Evolutionary conservation across 2,888 invertebrate genomes (phyloP).

Genomic region (Meteorus colon): DNA sequence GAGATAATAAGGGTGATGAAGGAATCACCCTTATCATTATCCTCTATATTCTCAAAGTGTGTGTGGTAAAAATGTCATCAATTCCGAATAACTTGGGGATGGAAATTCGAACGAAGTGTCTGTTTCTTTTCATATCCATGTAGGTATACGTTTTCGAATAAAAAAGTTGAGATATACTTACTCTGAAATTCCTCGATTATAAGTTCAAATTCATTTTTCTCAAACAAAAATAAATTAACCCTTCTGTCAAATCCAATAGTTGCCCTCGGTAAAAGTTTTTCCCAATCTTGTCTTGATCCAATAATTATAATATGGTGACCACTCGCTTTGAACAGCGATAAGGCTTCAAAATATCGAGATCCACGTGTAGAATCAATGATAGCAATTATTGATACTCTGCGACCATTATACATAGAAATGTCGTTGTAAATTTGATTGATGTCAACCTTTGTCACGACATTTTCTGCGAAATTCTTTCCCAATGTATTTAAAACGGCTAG

Average conservation of each 20-base stretch:
- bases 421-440: constrained; percentile 47
- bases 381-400: constrained; percentile 54
- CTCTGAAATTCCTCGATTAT: constrained; percentile 51
- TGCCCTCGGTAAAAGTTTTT: constrained; percentile 50
- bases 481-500: constrained; percentile 42
- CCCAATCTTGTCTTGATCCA: constrained; percentile 53
- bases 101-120: no score
- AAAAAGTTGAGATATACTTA: constrained; percentile 45
- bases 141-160: neutral
- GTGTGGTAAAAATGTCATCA: no score
- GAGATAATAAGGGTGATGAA: no score
- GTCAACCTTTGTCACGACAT: constrained; percentile 23
- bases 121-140: no score
- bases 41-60: no score
- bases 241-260: constrained; percentile 55
- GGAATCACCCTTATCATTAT: no score
- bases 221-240: constrained; percentile 55
- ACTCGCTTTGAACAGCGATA: constrained; percentile 51
- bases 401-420: constrained; percentile 52
- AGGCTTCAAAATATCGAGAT: constrained; percentile 43
- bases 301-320: constrained; percentile 55
- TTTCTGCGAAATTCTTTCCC: constrained; percentile 37
- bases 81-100: no score
- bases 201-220: constrained; percentile 46
- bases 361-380: constrained; percentile 52